These are phyloP conservation scores for Oppia nitens DNA, from an alignment of 1,140 invertebrate genomes.

Conservation along the genomic window DNA sequence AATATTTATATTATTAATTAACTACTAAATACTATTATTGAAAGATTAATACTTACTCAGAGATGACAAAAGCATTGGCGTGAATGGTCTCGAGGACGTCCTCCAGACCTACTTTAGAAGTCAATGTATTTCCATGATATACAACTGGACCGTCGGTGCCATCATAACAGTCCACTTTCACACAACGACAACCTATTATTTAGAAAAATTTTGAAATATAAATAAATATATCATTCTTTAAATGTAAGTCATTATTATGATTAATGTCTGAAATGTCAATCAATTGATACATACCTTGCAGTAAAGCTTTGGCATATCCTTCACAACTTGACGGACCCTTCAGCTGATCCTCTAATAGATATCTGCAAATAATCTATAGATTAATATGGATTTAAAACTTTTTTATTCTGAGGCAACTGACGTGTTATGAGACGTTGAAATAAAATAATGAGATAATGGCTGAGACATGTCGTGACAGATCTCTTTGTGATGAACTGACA, in stretches of 20 bases:
- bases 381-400: background rate
- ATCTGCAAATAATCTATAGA: slow-evolving; percentile 25
- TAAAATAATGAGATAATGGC: slow-evolving; percentile 37
- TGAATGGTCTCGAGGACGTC: slow-evolving; percentile 38
- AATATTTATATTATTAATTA: no score
- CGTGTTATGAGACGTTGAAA: slow-evolving; percentile 37
- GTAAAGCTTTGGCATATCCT: slow-evolving; percentile 34
- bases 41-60: slow-evolving; percentile 25
- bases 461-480: slow-evolving; percentile 36
- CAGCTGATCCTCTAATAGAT: slow-evolving; percentile 40
- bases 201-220: background rate
- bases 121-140: slow-evolving; percentile 40
- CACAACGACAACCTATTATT: slow-evolving; percentile 2
- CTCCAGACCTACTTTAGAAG: slow-evolving; percentile 36
- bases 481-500: slow-evolving; percentile 31
- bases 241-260: background rate
- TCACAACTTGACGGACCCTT: slow-evolving; percentile 38
- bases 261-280: background rate
- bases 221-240: background rate
- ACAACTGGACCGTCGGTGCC: slow-evolving; percentile 31
- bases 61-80: slow-evolving; percentile 38
- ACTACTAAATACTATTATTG: no score
- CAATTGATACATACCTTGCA: slow-evolving; percentile 23
- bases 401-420: no score
- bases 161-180: slow-evolving; percentile 42